phyloP scores from a whole-genome alignment of 2,797 vertebrate species.

The Pygocentrus nattereri region DNA sequence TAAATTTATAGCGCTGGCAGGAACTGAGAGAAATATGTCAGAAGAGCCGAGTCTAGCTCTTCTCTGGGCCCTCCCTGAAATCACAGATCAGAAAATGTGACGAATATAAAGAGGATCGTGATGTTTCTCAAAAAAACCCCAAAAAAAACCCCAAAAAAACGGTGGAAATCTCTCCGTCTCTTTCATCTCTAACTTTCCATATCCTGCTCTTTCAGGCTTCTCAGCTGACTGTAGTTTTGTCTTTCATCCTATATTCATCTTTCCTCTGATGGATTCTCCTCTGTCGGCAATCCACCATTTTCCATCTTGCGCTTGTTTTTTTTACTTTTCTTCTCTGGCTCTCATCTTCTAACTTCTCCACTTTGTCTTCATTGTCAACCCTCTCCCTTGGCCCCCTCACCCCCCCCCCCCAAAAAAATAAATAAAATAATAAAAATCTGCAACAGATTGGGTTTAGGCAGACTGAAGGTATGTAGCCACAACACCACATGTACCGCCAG shows the following conservation, averaged over 20 bases:
- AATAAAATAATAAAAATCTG: constrained; percentile 71
- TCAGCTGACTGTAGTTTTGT: background rate
- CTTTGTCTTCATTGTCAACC: constrained; percentile 59
- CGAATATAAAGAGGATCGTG: constrained; percentile 21
- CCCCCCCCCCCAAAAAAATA: background rate
- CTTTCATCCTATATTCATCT: constrained; percentile 36
- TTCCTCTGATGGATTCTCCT: constrained; percentile 37
- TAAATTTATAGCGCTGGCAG: background rate
- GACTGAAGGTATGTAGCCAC: constrained; percentile 82
- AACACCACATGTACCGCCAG: constrained; percentile 80
- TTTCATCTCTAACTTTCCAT: constrained; percentile 14
- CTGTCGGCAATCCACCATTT: constrained; percentile 28
- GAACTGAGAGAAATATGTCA: background rate
- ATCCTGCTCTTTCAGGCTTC: constrained; percentile 16
- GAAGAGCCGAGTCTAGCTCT: background rate
- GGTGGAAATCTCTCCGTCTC: constrained; percentile 29
- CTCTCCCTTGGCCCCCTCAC: background rate
- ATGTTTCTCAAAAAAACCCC: constrained; percentile 34
- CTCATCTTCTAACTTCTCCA: constrained; percentile 27
- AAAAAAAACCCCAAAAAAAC: too few species aligned
- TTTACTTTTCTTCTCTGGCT: background rate
- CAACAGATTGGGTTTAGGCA: constrained; percentile 83
- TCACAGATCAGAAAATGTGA: constrained; percentile 23
- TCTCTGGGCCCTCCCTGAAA: background rate
- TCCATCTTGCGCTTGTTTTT: constrained; percentile 20